Base-by-base conservation (phyloP, 2,888 invertebrate genomes). In the Noctua comes region DNA sequence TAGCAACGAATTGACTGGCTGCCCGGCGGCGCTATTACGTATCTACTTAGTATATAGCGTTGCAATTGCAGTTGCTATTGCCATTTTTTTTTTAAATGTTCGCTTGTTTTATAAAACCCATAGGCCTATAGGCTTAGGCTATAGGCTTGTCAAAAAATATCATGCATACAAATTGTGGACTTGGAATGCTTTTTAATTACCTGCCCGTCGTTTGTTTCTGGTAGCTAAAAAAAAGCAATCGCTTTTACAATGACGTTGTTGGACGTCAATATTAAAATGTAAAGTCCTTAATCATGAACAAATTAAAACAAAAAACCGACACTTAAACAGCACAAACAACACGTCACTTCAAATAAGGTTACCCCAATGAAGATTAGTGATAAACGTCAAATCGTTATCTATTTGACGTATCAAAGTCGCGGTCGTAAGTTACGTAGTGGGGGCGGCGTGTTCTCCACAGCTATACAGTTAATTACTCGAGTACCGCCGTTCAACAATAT, bases 391-490 rank as follows among this genome's bases (percentile, higher is more conserved):
- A 85, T 85, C 48, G 43, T 81, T 86, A 80, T 81, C 85, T 74
- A 27, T 65, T 81, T 72, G 77, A 78, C 77, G 70, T 87, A 84
- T 84, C 77, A 68, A 40, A 76, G 80, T 76, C 74, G 83, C 83
- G 76, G 85, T 82, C 66, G 83, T 70, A 73, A 82, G 76, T 83
- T 84, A 88, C 78, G 86, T 89, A 89, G 87, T 88, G 68, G 79
- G 72, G 79, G 83, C 43, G 79, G 57, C 80, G 76, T 77, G 86
- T 81, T 80, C 79, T 72, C 79, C 62, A 65, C 74, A 86, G 85
- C 88, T 88, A 86, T 88, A 88, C 85, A 88, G 91, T 91, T 93
- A 93, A 93, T 92, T 92, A 91, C 90, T 89, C 86, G 86, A 88
- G 88, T 89, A 84, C 86, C 88, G 84, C 82, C 84, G 88, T 86